Evolutionary conservation across 2,113 vertebrate genomes (phyloP), one percentile per base, ranked within the genome.

Genomic region (Entomyzon cyanotis): DNA sequence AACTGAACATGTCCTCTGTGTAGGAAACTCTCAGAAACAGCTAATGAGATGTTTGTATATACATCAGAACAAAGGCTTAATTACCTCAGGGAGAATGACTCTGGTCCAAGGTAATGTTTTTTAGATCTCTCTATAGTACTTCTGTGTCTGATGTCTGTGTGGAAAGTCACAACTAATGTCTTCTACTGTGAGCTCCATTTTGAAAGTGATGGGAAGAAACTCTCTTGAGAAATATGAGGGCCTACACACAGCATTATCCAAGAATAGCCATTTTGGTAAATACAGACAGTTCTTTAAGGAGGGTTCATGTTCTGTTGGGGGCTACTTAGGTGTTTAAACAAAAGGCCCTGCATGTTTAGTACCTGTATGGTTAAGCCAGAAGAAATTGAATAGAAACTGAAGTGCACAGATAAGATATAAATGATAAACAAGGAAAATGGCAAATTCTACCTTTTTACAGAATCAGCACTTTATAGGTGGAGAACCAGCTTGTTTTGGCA

Each of bases 1-100:
- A 94, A 42, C 63, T 53, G 67, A 92, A 63, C 42, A 6, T 24
- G 10, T 71, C 31, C 67, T 95, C 46, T 77, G 11, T 80, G 50
- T 55, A 87, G 83, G 35, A n/a, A 59, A 50, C 52, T 83, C 73
- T 73, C 35, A 55, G 55, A 88, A 93, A 35, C n/a, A 88, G 37
- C 88, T 93, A 63, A 84, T 93, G 76, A 86, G 89, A 59, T 44
- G 7, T 87, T 65, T 76, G 64, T 60, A 17, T 73, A 21, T 70
- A 52, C 68, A 46, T 81, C 42, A 91, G 64, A 93, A 87, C 87
- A 95, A 80, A 95, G 73, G 42, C 56, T 78, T 93, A 59, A 91
- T 93, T 94, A 87, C 84, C 87, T 89, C 42, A 23, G 37, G 73
- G 53, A 58, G 47, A 67, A 65, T 42, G 20, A 55, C 55, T 94